Evolutionary conservation across 2,797 vertebrate species (phyloP).

Genomic region (Nasua narica): DNA sequence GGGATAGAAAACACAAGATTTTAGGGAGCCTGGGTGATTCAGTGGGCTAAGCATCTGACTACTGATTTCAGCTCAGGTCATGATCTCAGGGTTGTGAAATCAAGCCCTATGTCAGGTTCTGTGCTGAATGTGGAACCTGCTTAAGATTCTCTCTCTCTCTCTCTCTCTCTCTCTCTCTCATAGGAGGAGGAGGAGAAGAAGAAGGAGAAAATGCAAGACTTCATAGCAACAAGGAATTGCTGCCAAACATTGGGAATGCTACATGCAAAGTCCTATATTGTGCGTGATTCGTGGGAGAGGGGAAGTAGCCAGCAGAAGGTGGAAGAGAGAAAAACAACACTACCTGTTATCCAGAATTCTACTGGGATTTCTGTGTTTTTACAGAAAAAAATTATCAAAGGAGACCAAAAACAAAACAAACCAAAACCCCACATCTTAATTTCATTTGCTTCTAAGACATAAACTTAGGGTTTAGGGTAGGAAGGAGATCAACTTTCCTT

Average conservation of each 20-base stretch:
- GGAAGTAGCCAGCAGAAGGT: neutral
- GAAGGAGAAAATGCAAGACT: neutral
- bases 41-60: neutral
- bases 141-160: neutral
- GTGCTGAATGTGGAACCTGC: neutral
- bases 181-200: neutral
- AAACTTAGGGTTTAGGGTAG: neutral
- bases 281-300: accelerated
- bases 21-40: neutral
- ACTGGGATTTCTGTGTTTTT: neutral
- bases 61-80: neutral
- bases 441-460: conserved; percentile 1
- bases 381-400: neutral
- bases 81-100: neutral
- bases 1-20: neutral
- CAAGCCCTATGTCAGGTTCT: neutral
- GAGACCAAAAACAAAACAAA: neutral
- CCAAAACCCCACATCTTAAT: neutral
- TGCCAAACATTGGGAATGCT: neutral
- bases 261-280: neutral
- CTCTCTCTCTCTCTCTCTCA: neutral
- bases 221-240: neutral
- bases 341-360: neutral
- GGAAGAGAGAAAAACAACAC: neutral
- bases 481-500: neutral